Evolutionary conservation across 2,113 vertebrate genomes (phyloP).

Genomic region (Micronycteris hirsuta): DNA sequence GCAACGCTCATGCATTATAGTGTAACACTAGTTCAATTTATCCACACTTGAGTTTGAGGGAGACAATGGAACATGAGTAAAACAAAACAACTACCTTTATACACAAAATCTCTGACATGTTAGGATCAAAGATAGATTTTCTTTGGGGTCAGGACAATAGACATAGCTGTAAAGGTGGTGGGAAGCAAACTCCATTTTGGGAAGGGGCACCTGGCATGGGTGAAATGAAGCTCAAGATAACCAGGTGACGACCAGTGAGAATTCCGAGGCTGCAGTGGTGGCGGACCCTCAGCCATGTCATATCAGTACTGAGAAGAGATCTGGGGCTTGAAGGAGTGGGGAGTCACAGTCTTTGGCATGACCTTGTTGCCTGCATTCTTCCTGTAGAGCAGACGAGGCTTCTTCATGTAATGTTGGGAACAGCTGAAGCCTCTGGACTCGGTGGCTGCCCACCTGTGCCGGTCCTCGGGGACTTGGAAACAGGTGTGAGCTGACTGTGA

Average conservation of each 20-base stretch:
- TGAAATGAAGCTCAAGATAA: background rate
- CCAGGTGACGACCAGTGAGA: background rate
- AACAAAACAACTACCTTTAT: background rate
- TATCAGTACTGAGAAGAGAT: too few relatives aligned
- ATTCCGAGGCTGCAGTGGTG: fast-evolving
- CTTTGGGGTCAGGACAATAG: background rate
- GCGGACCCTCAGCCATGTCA: background rate
- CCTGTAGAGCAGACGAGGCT: background rate
- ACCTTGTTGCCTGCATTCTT: background rate
- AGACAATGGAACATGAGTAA: background rate
- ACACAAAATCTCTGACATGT: background rate
- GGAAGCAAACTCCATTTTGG: background rate
- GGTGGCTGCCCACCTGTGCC: background rate
- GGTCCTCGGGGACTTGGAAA: background rate
- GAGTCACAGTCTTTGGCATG: too few relatives aligned
- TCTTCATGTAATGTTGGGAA: too few relatives aligned
- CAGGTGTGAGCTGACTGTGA: background rate
- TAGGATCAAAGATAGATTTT: background rate
- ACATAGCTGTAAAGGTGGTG: background rate
- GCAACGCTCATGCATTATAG: too few relatives aligned
- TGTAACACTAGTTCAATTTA: fast-evolving
- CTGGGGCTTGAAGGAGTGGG: too few relatives aligned
- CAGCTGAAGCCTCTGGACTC: background rate
- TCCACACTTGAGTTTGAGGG: background rate
- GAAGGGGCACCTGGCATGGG: background rate